These are phyloP conservation scores for Asbolus verrucosus DNA, from an alignment of 1,140 invertebrate genomes.

Conservation along the genomic window DNA sequence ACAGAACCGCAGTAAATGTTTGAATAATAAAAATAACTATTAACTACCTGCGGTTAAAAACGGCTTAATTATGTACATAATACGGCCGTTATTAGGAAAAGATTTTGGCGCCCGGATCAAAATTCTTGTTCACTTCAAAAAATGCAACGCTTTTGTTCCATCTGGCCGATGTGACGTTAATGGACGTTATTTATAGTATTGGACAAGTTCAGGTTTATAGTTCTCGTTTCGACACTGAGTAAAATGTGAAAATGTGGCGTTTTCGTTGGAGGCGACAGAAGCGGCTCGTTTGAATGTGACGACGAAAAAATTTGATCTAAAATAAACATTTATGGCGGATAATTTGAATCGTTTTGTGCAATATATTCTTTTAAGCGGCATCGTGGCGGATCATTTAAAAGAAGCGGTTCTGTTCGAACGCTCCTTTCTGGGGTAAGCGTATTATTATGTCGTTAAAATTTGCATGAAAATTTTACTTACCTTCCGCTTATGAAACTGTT, in stretches of 20 bases:
- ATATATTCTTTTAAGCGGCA: constrained; percentile 30
- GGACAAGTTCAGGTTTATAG: constrained; percentile 37
- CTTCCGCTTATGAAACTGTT: constrained; percentile 38
- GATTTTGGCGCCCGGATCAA: constrained; percentile 33
- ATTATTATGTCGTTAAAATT: constrained; percentile 39
- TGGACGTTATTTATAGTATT: constrained; percentile 29
- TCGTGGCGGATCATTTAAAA: constrained; percentile 33
- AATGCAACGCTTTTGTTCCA: too few relatives aligned
- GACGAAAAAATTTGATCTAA: constrained; percentile 16
- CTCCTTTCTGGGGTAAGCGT: constrained; percentile 34
- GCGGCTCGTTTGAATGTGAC: neutral
- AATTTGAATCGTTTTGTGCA: constrained; percentile 13
- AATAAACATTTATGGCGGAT: too few relatives aligned
- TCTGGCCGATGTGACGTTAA: constrained; percentile 11
- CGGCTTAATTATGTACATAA: constrained; percentile 32
- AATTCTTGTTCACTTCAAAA: too few relatives aligned
- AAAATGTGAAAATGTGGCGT: neutral
- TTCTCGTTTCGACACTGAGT: constrained; percentile 25
- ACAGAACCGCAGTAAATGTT: constrained; percentile 1
- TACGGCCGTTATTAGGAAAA: constrained; percentile 14
- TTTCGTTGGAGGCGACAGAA: neutral
- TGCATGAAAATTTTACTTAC: constrained; percentile 38
- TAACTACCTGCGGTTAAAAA: constrained; percentile 13
- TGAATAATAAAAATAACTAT: constrained; percentile 12
- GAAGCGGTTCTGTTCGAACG: constrained; percentile 32